Conservation (phyloP, 1,140 invertebrate genomes). For the Grapholita molesta region DNA sequence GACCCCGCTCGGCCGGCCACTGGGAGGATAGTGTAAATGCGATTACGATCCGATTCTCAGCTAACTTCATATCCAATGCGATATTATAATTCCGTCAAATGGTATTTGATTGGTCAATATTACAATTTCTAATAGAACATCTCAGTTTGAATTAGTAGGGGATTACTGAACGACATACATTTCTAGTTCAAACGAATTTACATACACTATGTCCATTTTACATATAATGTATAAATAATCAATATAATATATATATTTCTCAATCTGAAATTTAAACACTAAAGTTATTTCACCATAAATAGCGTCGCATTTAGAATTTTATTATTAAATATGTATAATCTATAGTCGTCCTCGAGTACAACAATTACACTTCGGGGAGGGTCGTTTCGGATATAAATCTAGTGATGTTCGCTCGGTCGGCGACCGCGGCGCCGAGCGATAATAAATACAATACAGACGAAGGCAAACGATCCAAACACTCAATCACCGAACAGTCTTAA, state of each 20-base stretch:
- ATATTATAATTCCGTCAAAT: slow-evolving; percentile 46
- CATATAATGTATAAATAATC: slow-evolving; percentile 55
- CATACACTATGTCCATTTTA: slow-evolving; percentile 57
- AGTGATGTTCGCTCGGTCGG: slow-evolving; percentile 34
- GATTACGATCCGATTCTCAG: slow-evolving; percentile 43
- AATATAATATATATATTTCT: slow-evolving; percentile 64
- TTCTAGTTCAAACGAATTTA: slow-evolving; percentile 65
- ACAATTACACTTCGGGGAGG: slow-evolving; percentile 59
- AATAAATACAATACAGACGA: slow-evolving; percentile 49
- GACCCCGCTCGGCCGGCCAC: slow-evolving; percentile 24
- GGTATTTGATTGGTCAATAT: slow-evolving; percentile 60
- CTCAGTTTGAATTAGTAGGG: slow-evolving; percentile 37
- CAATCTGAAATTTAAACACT: slow-evolving; percentile 69
- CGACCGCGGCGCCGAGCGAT: slow-evolving; percentile 42
- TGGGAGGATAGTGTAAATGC: slow-evolving; percentile 59
- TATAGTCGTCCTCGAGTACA: slow-evolving; percentile 48
- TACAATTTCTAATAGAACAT: slow-evolving; percentile 50
- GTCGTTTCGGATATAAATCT: slow-evolving; percentile 48
- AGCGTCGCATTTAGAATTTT: slow-evolving; percentile 70
- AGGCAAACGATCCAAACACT: slow-evolving; percentile 64
- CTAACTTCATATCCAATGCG: slow-evolving; percentile 40
- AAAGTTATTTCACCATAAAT: slow-evolving; percentile 68
- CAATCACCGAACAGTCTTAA: slow-evolving; percentile 72
- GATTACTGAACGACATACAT: slow-evolving; percentile 57
- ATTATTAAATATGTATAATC: slow-evolving; percentile 40